These are phyloP conservation scores for Oryzias woworae DNA, from an alignment of 2,113 vertebrate species.

Conservation along the genomic window DNA sequence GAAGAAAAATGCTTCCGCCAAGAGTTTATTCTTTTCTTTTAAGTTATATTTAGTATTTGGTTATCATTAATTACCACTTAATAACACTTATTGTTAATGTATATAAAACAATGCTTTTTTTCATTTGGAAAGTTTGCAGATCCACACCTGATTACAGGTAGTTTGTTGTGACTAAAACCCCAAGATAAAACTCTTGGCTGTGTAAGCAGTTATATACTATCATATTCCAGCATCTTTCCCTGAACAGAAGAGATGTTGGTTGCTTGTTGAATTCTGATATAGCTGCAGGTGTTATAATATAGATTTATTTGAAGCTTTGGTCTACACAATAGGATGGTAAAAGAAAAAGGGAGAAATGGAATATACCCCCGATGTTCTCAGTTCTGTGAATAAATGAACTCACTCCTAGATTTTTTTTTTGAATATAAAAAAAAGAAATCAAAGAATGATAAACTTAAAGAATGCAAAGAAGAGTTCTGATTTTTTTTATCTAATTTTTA, in stretches of 20 bases:
- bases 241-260: slow-evolving; percentile 5
- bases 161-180: background rate
- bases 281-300: background rate
- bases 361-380: too few relatives aligned
- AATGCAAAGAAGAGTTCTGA: too few relatives aligned
- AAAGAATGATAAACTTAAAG: too few relatives aligned
- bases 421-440: too few relatives aligned
- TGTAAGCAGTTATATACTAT: slow-evolving; percentile 7
- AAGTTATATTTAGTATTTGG: background rate
- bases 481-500: background rate
- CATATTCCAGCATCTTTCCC: slow-evolving; percentile 11
- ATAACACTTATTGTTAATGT: background rate
- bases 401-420: too few relatives aligned
- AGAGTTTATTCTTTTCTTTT: background rate
- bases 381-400: too few relatives aligned
- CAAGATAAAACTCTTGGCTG: slow-evolving; percentile 17
- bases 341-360: background rate
- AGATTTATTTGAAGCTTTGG: too few relatives aligned
- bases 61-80: background rate
- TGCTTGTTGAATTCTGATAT: slow-evolving; percentile 3
- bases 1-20: background rate
- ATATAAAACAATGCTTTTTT: background rate
- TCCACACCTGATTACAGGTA: slow-evolving; percentile 10
- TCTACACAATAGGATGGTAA: too few relatives aligned
- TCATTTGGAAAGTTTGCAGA: background rate